phyloP scores from a whole-genome alignment of 2,888 invertebrate genomes.

The Lymantria monacha region DNA sequence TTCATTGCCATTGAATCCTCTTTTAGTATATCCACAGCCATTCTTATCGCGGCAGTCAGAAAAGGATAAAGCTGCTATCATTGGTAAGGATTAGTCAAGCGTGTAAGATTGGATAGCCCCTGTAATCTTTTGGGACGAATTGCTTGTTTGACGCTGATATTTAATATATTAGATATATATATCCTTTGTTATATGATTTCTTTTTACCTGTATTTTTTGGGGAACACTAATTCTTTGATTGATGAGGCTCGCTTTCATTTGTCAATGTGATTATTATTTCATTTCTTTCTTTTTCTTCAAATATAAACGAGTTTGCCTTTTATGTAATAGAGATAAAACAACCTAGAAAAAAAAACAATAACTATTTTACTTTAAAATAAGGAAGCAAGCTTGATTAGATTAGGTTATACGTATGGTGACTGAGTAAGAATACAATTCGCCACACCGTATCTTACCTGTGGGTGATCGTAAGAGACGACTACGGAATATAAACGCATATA shows the following conservation, averaged over 20 bases:
- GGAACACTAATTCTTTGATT: not conserved
- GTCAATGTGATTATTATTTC: not conserved
- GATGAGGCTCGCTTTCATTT: not conserved
- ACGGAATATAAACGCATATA: too few species aligned
- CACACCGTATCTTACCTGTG: too few species aligned
- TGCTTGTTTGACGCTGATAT: not conserved
- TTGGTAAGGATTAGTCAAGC: conserved; percentile 39
- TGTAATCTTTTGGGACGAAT: conserved; percentile 5
- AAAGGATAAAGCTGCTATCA: conserved; percentile 25
- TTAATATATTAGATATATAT: not conserved
- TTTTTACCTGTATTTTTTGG: not conserved
- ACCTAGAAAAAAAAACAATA: too few species aligned
- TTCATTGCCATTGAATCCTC: too few species aligned
- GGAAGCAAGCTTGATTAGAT: too few species aligned
- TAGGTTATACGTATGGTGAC: too few species aligned
- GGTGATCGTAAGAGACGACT: too few species aligned
- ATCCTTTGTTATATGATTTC: not conserved
- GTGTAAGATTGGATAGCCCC: conserved; percentile 28
- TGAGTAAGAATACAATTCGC: too few species aligned
- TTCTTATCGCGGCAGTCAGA: conserved; percentile 20
- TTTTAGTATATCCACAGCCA: too few species aligned
- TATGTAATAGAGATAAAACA: too few species aligned
- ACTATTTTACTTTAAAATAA: too few species aligned
- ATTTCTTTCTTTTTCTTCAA: not conserved
- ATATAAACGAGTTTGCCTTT: too few species aligned